These are phyloP conservation scores for Hypolimnas misippus DNA, from an alignment of 2,888 invertebrate genomes.

Conservation along the genomic window DNA sequence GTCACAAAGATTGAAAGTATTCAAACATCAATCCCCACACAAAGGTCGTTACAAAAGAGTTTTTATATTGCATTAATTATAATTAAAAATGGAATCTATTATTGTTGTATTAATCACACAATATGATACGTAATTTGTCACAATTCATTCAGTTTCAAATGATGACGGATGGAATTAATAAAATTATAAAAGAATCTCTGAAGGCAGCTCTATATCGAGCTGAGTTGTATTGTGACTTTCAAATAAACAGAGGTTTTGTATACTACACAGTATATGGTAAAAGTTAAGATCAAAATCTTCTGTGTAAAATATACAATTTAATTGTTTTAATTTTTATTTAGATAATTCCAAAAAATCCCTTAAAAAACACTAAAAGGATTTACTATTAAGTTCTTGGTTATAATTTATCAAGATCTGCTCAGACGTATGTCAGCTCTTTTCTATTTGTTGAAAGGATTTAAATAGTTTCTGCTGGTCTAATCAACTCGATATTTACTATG, in stretches of 20 bases:
- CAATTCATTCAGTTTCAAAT: constrained; percentile 43
- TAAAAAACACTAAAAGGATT: too few species aligned
- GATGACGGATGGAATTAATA: constrained; percentile 66
- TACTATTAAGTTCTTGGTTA: too few species aligned
- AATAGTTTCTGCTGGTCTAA: too few species aligned
- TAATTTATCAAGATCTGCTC: too few species aligned
- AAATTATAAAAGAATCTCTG: constrained; percentile 56
- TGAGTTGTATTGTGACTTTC: constrained; percentile 60
- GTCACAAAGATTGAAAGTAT: constrained; percentile 2
- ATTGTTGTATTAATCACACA: constrained; percentile 57
- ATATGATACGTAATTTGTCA: constrained; percentile 58
- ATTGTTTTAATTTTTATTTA: too few species aligned
- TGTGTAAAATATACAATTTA: too few species aligned
- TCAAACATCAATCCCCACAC: constrained; percentile 1
- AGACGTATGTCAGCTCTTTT: too few species aligned
- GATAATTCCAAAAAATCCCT: too few species aligned
- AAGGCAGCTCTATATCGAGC: constrained; percentile 50
- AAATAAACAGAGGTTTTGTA: constrained; percentile 61
- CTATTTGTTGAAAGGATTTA: too few species aligned
- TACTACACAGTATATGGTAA: constrained; percentile 50
- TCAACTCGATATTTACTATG: too few species aligned
- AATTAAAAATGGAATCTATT: constrained; percentile 46
- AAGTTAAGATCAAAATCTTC: constrained; percentile 43
- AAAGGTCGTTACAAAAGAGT: constrained; percentile 19
- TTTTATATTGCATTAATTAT: constrained; percentile 45